phyloP scores from a whole-genome alignment of 2,113 vertebrate genomes.

The Cyprinodon tularosa region DNA sequence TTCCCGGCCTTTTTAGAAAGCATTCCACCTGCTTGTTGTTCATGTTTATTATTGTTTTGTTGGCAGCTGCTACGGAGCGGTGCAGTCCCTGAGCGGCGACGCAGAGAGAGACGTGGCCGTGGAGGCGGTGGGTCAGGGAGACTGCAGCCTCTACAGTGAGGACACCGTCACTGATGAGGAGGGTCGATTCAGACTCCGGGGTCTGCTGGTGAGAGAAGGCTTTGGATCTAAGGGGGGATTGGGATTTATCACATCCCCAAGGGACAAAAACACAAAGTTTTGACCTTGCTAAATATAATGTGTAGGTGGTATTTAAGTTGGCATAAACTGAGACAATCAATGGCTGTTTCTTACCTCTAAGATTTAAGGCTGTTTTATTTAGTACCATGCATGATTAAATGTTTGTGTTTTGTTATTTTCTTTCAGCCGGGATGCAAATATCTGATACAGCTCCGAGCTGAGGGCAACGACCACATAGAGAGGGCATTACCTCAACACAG shows the following conservation, averaged over 20 bases:
- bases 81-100: conserved; percentile 94
- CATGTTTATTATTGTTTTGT: neutral
- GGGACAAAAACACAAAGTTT: neutral
- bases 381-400: neutral
- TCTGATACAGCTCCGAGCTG: conserved; percentile 90
- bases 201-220: conserved; percentile 87
- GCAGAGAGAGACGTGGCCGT: conserved; percentile 92
- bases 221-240: neutral
- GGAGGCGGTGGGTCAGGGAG: conserved; percentile 91
- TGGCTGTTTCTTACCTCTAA: neutral
- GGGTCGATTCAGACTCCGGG: conserved; percentile 92
- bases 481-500: conserved; percentile 91
- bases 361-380: neutral
- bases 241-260: neutral
- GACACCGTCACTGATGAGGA: conserved; percentile 95
- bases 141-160: conserved; percentile 92
- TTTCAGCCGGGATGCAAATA: conserved; percentile 91
- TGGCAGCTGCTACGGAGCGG: conserved; percentile 90
- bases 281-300: neutral
- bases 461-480: conserved; percentile 97
- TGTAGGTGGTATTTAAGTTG: neutral
- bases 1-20: neutral
- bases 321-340: neutral
- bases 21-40: neutral
- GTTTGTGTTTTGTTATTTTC: conserved; percentile 6